Base-by-base conservation (phyloP, 2,113 vertebrate species). In the Heterocephalus glaber region DNA sequence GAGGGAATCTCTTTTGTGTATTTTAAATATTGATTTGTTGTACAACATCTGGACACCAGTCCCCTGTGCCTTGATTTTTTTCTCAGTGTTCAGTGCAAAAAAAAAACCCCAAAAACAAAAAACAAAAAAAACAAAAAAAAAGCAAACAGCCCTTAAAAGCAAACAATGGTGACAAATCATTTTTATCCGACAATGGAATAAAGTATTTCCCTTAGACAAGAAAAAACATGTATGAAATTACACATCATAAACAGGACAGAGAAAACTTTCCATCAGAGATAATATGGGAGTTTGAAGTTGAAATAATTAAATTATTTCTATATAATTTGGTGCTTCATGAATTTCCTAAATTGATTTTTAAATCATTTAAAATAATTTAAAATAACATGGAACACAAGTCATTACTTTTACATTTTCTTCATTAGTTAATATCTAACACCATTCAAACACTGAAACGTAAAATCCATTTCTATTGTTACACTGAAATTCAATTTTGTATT, bases 21-120 rank as follows among this genome's bases (percentile, higher is more conserved):
- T 97, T 98, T 98, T 94, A 98, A 98, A 97, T 98, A 98, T 97
- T 98, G 97, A 97, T 98, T 97, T 98, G 96, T 97, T 56, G 22
- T 61, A 89, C 56, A 96, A 89, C 61, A 98, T 83, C 84, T 95
- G 94, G 86, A 95, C 89, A 94, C 83, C 80, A 95, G 28, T 96
- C 93, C 52, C 83, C 60, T 49, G 77, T 96, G 92, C 26, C 85
- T 97, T 87, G 65, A 60, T 93, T 97, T 98, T 98, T 65, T 49
- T 98, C 41, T 90, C 52, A 86, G 85, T 97, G 90, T 98, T 97
- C 82, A 68, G 8, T 95, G 86, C 83, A 95, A 96, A 93, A 83
- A n/a, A 35, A 86, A 94, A n/a, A 86, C n/a, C n/a, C n/a, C 96
- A 90, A n/a, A 91, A 92, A n/a, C n/a, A 89, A 65, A 72, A 89